Base-by-base conservation (phyloP, 1,140 invertebrate genomes). In the Drosophila mauritiana region DNA sequence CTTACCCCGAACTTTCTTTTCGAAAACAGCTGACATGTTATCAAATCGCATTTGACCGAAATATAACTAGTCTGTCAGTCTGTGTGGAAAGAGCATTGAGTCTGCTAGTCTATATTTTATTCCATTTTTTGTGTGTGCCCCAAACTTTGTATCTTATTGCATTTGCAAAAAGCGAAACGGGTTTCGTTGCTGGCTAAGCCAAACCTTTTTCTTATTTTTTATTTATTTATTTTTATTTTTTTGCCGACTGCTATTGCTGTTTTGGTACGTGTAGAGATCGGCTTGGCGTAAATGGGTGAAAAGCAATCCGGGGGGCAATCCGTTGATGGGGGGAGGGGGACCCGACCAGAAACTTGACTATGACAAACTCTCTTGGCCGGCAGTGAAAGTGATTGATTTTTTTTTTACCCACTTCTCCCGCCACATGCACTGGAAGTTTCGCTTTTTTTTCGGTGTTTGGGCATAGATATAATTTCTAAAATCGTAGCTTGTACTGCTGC, bases 301-400 rank as follows among this genome's bases (percentile, higher is more conserved):
- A 85, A 82, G 78, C 65, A 77, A 17, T 17, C 17, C 17, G 17
- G 74, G 73, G 22, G 17, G 11, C 58, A 36, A 11, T 15, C 34
- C 40, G 46, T 36, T 36, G 36, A 39, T 39, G 46, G 40, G 13
- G 31, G 57, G 17, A 17, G 51, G 46, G 36, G 45, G 58, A 40
- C 40, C 40, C 52, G 34, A 40, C 78, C 58, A 74, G 59, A 68
- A 52, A 72, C 69, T 54, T 56, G 49, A 45, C 67, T 77, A 73
- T 80, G 78, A 73, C 82, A 80, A 86, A 69, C 78, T 69, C 51
- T 57, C 64, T 55, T 67, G 59, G 64, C 56, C 53, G 52, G 64
- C 69, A 85, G 82, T 85, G 82, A 85, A 85, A 85, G 82, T 85
- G 83, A 85, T 85, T 86, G 82, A 85, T 85, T 88, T 86, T 86